Evolutionary conservation across 2,113 vertebrate species (phyloP).

Genomic region (Atractosteus spatula): DNA sequence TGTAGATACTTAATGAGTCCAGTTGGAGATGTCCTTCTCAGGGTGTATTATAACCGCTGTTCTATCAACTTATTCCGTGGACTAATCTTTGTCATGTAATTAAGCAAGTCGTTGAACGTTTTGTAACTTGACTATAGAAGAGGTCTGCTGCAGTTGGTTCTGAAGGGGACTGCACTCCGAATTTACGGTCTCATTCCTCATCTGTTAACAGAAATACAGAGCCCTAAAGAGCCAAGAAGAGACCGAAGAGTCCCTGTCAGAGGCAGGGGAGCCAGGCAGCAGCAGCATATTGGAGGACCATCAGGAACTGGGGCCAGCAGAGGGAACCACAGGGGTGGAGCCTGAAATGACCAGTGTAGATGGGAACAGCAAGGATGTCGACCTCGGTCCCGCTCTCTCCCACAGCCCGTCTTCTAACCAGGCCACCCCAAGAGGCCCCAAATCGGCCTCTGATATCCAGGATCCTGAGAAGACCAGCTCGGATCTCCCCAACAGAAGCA

Average conservation of each 20-base stretch:
- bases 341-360: too few species aligned
- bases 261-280: not conserved
- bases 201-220: constrained; percentile 49
- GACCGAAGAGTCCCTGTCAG: constrained; percentile 14
- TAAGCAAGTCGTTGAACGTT: too few species aligned
- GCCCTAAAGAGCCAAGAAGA: constrained; percentile 35
- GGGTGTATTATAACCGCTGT: too few species aligned
- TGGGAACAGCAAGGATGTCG: not conserved
- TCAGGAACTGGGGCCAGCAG: constrained; percentile 5
- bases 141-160: too few species aligned
- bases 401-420: too few species aligned
- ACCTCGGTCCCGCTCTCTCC: not conserved
- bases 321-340: not conserved
- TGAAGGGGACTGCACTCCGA: not conserved
- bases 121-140: too few species aligned
- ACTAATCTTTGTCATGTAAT: too few species aligned
- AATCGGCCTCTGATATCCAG: constrained; percentile 4
- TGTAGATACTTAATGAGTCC: too few species aligned
- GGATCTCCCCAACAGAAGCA: constrained; percentile 6
- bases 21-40: too few species aligned
- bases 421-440: not conserved
- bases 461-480: not conserved
- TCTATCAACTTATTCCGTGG: too few species aligned
- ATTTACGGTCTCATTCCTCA: not conserved
- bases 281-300: not conserved